Base-by-base conservation (phyloP, 2,888 invertebrate genomes). In the Diarsia dahlii region DNA sequence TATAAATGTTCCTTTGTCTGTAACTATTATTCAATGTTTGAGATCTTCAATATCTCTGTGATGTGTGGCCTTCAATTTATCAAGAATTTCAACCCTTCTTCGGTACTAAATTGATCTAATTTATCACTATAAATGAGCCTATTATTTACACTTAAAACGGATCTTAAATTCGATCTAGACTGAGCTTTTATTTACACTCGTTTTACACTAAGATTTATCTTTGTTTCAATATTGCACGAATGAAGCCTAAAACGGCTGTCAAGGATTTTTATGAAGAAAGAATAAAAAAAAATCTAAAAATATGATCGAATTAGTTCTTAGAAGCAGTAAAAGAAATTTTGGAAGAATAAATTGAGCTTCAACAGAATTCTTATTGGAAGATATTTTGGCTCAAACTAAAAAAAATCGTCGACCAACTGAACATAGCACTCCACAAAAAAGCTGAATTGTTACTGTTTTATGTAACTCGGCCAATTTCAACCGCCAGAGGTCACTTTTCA, bases 401-500 rank as follows among this genome's bases (percentile, higher is more conserved):
- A 76, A 34, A 58, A 1, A 4, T 81, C 78, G 74, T 81, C 80
- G 82, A 87, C 84, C 82, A 84, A 80, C 79, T 83, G 71, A 84
- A 88, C 84, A 82, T 82, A 77, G 71, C 84, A 85, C 85, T 88
- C 88, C 84, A 87, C 89, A 87, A 84, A 84, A 85, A 78, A 82
- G 73, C 84, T 84, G 68, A 83, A 84, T 83, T 84, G 85, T 87
- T 88, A 83, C 81, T 81, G 88, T 86, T 91, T 87, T 88, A 88
- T 88, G 78, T 88, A 89, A 88, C 88, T 84, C 87, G 77, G 77
- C 71, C 86, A 80, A 86, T 87, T 89, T 84, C 87, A 80, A 86
- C 92, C 93, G 89, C 92, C 88, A 92, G 93, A 93, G 92, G 94
- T 94, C 94, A 93, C 94, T 89, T 90, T 89, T 89, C 91, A 89